Base-by-base conservation (phyloP, 2,888 invertebrate species). In the Microplitis manilae region DNA sequence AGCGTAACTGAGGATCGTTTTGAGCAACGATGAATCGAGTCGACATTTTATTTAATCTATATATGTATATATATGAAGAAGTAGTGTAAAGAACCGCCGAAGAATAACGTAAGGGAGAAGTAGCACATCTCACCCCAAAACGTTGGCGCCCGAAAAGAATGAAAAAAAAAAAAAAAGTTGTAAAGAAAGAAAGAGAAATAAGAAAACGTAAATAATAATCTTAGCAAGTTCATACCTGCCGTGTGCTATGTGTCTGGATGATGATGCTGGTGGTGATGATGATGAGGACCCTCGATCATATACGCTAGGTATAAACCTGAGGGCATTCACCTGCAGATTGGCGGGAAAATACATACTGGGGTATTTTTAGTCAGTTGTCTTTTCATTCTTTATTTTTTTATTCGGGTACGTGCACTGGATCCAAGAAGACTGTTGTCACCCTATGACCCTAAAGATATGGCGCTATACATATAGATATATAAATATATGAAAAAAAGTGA, bases 251-350 rank as follows among this genome's bases (percentile, higher is more conserved):
- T 50, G 50, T 50, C 50, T 50, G 50, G 9, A 50, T 50, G 50
- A 13, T 50, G 50, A 50, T 50, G 50, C 50, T 50, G 50, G 13
- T 50, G 50, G 50, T 50, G 50, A 50, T 50, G 50, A 50, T 50
- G 50, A 50, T 50, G 50, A 50, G 50, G 50, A 72, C 38, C 65
- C 40, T 64, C 50, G 30, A 73, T 74, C 30, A 30, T 30, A 30
- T 50, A 50, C 50, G 50, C 30, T 50, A 50, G 68, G 68, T 74
- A 74, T 40, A 73, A 76, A 67, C 73, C 76, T 65, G 69, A 67
- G 77, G 80, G 68, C 80, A 77, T 79, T 80, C 80, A 80, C 80
- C 80, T 80, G 80, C 78, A 70, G 62, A 77, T 71, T 75, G 77
- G 73, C 77, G 76, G 77, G 77, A 77, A 77, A 73, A 62, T 50